Conservation (phyloP, 30 jellyfish, hydroid and myxozoan genomes). For the Cassiopea xamachana region DNA sequence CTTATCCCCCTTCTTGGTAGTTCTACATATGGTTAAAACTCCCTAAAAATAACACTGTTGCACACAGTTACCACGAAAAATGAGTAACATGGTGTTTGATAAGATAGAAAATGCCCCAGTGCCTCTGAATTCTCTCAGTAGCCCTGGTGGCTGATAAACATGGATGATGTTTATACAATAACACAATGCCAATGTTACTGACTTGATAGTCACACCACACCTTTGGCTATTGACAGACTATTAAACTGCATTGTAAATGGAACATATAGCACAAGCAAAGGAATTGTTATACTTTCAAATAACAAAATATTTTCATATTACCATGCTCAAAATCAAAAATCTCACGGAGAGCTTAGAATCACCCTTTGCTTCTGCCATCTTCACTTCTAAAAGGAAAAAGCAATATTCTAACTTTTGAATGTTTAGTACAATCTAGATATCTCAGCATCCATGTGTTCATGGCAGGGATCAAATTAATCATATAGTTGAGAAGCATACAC, state of each 20-base stretch:
- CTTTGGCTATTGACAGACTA: too few species aligned
- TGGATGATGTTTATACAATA: too few species aligned
- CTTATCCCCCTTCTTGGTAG: too few species aligned
- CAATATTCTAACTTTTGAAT: background rate
- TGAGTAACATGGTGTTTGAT: background rate
- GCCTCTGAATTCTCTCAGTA: too few species aligned
- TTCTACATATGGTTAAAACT: too few species aligned
- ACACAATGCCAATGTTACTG: background rate
- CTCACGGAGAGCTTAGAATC: conserved; percentile 65
- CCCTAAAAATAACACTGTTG: too few species aligned
- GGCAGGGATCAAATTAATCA: too few species aligned
- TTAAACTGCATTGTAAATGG: too few species aligned
- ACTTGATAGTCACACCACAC: background rate
- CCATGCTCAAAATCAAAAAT: conserved; percentile 93
- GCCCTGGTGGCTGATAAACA: too few species aligned
- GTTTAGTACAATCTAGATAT: background rate
- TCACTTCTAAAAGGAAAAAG: conserved; percentile 14
- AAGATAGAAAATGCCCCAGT: background rate
- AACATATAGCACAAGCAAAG: too few species aligned
- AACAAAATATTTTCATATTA: background rate
- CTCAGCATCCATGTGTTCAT: background rate
- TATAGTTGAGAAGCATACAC: background rate
- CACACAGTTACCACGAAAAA: background rate
- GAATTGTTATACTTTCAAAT: too few species aligned
- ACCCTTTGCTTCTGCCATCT: conserved; percentile 77